Conservation (phyloP, 2,797 vertebrate species). For the Gymnodraco acuticeps region DNA sequence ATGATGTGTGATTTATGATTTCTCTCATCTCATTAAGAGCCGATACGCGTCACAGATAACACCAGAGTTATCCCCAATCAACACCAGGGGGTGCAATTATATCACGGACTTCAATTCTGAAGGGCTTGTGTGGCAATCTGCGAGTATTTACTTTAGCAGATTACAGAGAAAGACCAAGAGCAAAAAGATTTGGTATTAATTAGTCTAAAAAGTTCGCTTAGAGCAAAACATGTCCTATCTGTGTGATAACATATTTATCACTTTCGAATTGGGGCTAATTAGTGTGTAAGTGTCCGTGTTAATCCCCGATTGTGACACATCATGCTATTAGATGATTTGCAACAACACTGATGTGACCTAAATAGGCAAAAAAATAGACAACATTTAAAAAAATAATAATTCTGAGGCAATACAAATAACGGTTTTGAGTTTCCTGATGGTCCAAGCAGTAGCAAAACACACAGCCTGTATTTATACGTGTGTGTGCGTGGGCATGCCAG, state of each 20-base stretch:
- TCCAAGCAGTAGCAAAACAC: constrained; percentile 4
- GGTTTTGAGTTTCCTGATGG: constrained; percentile 3
- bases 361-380: not conserved
- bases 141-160: constrained; percentile 60
- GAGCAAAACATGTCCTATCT: constrained; percentile 51
- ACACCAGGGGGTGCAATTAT: constrained; percentile 81
- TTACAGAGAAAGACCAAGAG: constrained; percentile 45
- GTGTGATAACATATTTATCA: constrained; percentile 41
- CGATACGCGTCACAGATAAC: constrained; percentile 47
- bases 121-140: constrained; percentile 52
- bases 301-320: constrained; percentile 29
- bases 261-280: constrained; percentile 47
- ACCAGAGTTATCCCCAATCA: constrained; percentile 36
- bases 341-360: not conserved
- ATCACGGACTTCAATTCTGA: constrained; percentile 60
- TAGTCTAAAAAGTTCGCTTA: constrained; percentile 41
- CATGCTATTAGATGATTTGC: constrained; percentile 8
- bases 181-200: constrained; percentile 62
- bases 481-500: constrained; percentile 27
- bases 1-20: constrained; percentile 42
- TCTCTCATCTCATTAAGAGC: constrained; percentile 47
- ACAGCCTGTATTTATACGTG: constrained; percentile 13
- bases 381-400: not conserved
- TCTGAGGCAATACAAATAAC: not conserved
- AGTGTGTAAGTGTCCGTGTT: constrained; percentile 14